Evolutionary conservation across 2,797 vertebrate species (phyloP).

Genomic region (Myotis pilosus): DNA sequence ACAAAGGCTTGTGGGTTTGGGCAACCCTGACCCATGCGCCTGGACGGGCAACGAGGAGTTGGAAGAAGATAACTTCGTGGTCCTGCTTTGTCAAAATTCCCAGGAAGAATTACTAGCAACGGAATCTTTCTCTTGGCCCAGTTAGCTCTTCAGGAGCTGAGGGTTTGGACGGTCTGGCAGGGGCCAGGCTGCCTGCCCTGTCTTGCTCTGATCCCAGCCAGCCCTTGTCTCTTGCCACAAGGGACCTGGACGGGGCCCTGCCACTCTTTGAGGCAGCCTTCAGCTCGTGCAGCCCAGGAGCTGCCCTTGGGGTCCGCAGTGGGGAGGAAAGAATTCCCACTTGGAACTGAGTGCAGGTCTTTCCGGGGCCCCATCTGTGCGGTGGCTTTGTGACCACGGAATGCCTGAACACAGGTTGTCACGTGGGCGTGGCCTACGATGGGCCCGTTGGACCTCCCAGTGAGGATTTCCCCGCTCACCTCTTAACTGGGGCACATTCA

Average conservation of each 20-base stretch:
- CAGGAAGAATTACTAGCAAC: not conserved
- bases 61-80: not conserved
- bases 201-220: not conserved
- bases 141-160: not conserved
- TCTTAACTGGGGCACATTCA: constrained; percentile 10
- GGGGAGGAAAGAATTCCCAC: not conserved
- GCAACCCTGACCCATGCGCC: not conserved
- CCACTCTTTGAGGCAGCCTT: not conserved
- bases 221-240: not conserved
- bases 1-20: not conserved
- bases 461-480: not conserved
- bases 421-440: too few relatives aligned
- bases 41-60: not conserved
- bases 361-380: not conserved
- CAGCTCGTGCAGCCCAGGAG: not conserved
- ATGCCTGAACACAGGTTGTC: not conserved
- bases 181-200: not conserved
- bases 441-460: not conserved
- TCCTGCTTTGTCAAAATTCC: not conserved
- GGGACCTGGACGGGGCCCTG: too few relatives aligned
- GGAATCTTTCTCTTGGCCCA: not conserved
- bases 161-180: not conserved
- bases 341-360: not conserved
- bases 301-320: not conserved
- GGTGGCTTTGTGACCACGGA: not conserved